Conservation (phyloP, 1,140 invertebrate species). For the Pollicipes pollicipes region DNA sequence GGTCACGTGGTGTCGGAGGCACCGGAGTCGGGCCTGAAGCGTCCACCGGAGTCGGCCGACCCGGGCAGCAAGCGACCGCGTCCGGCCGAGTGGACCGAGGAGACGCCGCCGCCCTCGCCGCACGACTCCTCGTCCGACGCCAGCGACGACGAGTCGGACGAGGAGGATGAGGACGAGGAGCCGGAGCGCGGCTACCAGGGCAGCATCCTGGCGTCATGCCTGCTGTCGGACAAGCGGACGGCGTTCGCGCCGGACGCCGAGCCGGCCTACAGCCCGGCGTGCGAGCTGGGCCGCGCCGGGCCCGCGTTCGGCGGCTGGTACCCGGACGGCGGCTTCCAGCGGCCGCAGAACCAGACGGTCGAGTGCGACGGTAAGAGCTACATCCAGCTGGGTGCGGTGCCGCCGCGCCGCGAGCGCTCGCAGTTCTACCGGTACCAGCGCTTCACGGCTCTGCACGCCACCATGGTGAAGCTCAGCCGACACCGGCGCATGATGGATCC, state of each 20-base stretch:
- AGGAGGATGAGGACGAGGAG: background rate
- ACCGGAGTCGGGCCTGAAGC: background rate
- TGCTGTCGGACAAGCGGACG: background rate
- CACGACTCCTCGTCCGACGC: background rate
- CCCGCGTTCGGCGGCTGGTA: background rate
- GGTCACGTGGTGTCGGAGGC: background rate
- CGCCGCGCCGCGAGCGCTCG: background rate
- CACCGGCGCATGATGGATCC: conserved; percentile 75
- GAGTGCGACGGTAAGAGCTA: conserved; percentile 6
- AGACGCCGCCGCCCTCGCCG: background rate
- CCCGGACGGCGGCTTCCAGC: background rate
- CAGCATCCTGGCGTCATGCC: conserved; percentile 1
- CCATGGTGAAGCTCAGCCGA: conserved; percentile 75
- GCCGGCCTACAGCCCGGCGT: background rate
- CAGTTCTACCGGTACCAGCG: conserved; percentile 52
- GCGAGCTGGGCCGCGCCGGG: background rate
- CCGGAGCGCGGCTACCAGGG: background rate
- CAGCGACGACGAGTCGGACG: background rate
- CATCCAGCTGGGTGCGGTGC: background rate
- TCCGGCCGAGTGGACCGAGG: background rate
- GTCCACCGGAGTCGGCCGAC: background rate
- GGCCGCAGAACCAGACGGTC: background rate
- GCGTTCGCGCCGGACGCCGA: background rate
- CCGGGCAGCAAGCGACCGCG: background rate
- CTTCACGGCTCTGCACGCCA: conserved; percentile 74